Conservation (phyloP, 2,113 vertebrate genomes). For the Ameiurus melas region DNA sequence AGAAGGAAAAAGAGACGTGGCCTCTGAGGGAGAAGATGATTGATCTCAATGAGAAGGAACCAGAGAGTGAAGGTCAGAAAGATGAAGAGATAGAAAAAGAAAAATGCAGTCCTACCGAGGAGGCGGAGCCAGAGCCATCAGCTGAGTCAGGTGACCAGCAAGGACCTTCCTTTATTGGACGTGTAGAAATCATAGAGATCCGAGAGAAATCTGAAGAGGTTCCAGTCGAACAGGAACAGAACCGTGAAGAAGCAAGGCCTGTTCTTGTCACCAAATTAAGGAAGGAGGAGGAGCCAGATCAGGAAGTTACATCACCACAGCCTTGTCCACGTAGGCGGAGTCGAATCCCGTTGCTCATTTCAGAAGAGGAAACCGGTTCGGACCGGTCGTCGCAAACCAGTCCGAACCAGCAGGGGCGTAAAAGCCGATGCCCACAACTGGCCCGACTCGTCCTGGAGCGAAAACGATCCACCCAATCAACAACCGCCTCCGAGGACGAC, state of each 20-base stretch:
- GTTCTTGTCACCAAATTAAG: neutral
- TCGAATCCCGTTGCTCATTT: constrained; percentile 82
- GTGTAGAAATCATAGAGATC: constrained; percentile 50
- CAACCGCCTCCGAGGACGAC: constrained; percentile 84
- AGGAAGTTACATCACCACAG: constrained; percentile 45
- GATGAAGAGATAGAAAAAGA: constrained; percentile 20
- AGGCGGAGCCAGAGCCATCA: constrained; percentile 63
- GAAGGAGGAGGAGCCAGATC: constrained; percentile 37
- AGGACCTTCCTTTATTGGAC: constrained; percentile 55
- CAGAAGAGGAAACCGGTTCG: constrained; percentile 84
- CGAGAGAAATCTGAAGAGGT: constrained; percentile 35
- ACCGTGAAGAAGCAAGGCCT: constrained; percentile 28
- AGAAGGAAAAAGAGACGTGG: neutral
- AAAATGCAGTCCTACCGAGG: neutral
- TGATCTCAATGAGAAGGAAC: neutral
- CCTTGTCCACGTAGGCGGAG: constrained; percentile 68
- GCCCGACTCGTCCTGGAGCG: constrained; percentile 83
- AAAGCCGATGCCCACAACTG: constrained; percentile 72
- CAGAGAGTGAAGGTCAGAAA: neutral
- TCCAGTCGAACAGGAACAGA: neutral
- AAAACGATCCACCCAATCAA: constrained; percentile 77
- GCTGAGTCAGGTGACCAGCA: constrained; percentile 49
- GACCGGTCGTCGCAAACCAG: constrained; percentile 77
- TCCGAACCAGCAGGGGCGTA: constrained; percentile 64
- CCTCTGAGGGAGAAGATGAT: neutral